phyloP scores from a whole-genome alignment of 1,140 invertebrate genomes.

The Archivesica marissinica region DNA sequence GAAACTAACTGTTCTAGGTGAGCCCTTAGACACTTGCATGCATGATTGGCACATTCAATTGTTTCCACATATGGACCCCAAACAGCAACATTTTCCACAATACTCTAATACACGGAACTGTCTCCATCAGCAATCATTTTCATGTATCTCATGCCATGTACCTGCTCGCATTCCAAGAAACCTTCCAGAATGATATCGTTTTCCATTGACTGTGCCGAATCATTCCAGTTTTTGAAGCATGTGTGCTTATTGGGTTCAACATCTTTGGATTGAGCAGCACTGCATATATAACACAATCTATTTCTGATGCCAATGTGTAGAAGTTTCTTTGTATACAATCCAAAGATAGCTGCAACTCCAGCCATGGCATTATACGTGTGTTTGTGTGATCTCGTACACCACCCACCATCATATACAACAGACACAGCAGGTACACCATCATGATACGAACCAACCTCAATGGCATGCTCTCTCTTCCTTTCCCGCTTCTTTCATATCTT shows the following conservation, averaged over 20 bases:
- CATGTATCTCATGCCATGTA: conserved; percentile 82
- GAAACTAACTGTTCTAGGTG: conserved; percentile 60
- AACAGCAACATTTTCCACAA: conserved; percentile 75
- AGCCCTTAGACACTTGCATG: conserved; percentile 79
- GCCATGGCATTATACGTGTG: conserved; percentile 59
- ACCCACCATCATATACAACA: conserved; percentile 64
- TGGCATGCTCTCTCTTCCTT: conserved; percentile 55
- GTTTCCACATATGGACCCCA: conserved; percentile 78
- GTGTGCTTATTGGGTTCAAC: conserved; percentile 23
- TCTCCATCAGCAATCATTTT: conserved; percentile 84
- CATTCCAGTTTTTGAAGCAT: conserved; percentile 77
- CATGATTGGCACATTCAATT: conserved; percentile 78
- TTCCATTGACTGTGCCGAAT: conserved; percentile 83
- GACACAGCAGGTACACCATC: conserved; percentile 51
- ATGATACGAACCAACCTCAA: conserved; percentile 41
- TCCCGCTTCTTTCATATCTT: conserved; percentile 45
- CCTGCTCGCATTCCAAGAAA: conserved; percentile 80
- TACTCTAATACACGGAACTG: conserved; percentile 79
- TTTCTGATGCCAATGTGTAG: conserved; percentile 82
- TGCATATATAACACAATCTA: conserved; percentile 82
- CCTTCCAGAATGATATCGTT: conserved; percentile 82
- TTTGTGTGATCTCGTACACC: conserved; percentile 55
- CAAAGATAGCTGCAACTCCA: conserved; percentile 79
- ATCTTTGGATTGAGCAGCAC: conserved; percentile 34
- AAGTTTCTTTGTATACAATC: conserved; percentile 79